Conservation (phyloP, 2,797 vertebrate genomes). For the Onychomys torridus region DNA sequence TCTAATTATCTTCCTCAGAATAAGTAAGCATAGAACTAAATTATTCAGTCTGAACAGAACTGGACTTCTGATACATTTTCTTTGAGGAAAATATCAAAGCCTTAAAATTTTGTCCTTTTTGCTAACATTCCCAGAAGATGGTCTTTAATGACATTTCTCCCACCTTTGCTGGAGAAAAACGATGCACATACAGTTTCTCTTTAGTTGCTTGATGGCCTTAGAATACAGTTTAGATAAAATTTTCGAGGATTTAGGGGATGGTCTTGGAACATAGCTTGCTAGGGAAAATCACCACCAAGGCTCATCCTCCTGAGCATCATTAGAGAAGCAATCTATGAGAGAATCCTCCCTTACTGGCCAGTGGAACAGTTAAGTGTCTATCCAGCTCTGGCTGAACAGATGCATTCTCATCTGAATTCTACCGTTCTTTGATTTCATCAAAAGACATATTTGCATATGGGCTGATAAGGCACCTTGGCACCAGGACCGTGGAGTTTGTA, state of each 20-base stretch:
- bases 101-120: slow-evolving; percentile 36
- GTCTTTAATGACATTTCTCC: not conserved
- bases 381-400: slow-evolving; percentile 51
- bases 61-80: slow-evolving; percentile 45
- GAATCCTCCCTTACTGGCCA: slow-evolving; percentile 8
- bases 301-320: not conserved
- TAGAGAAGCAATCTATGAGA: not conserved
- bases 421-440: slow-evolving; percentile 81
- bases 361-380: slow-evolving; percentile 64
- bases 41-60: slow-evolving; percentile 11
- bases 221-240: not conserved
- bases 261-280: not conserved
- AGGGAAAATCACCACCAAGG: not conserved
- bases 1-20: slow-evolving; percentile 43
- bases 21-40: slow-evolving; percentile 44
- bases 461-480: slow-evolving; percentile 85
- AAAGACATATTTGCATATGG: slow-evolving; percentile 82
- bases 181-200: not conserved
- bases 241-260: slow-evolving; percentile 25
- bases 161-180: slow-evolving; percentile 42
- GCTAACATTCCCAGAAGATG: not conserved
- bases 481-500: slow-evolving; percentile 83
- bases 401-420: slow-evolving; percentile 61
- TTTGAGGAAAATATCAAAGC: slow-evolving; percentile 46
- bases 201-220: not conserved